Evolutionary conservation across 35 echinoderm and acorn worm species (phyloP), one percentile per base, ranked within the genome.

Genomic region (Ophioderma brevispina): DNA sequence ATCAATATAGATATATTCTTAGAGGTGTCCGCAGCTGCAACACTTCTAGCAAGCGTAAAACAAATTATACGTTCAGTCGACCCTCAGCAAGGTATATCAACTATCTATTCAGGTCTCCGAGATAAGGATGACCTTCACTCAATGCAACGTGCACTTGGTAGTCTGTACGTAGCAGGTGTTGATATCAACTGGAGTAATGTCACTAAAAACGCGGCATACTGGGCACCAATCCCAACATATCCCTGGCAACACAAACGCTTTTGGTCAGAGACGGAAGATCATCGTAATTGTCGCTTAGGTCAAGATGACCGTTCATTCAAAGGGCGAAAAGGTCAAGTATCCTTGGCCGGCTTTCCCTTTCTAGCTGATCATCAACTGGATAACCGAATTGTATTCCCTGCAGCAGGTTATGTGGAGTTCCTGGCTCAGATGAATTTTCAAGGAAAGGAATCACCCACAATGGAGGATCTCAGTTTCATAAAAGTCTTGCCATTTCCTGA

Each of bases 231-330:
- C 31, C 96, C 96, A 2, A 78, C 80, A 40, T 95, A 98, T 76
- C 96, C 94, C 25, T 98, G 93, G 93, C 90, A 98, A 78, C 93
- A 90, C 36, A 78, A 87, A 50, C 43, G 79, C 36, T 90, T 82
- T 80, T 90, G 90, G 93, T 63, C 79, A 32, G 96, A 98, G 59
- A 77, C 92, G 33, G 90, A 98, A 52, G 81, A 94, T 33, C 50
- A 89, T 70, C 81, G 89, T 13, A 98, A 98, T 30, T 70, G 89
- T 55, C 77, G 96, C 41, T 87, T 98, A 40, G 96, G 96, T 15
- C 82, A 80, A 14, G 96, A 98, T 37, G 96, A 98, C 37, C 34
- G 93, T 14, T 94, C 96, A 8, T 98, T 83, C 87, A 92, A 92
- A 79, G 92, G 96, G 28, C 89, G 94, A 50, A 89, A 89, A 64